These are phyloP conservation scores for Netelia melanura DNA, from an alignment of 2,888 invertebrate genomes.

Conservation along the genomic window DNA sequence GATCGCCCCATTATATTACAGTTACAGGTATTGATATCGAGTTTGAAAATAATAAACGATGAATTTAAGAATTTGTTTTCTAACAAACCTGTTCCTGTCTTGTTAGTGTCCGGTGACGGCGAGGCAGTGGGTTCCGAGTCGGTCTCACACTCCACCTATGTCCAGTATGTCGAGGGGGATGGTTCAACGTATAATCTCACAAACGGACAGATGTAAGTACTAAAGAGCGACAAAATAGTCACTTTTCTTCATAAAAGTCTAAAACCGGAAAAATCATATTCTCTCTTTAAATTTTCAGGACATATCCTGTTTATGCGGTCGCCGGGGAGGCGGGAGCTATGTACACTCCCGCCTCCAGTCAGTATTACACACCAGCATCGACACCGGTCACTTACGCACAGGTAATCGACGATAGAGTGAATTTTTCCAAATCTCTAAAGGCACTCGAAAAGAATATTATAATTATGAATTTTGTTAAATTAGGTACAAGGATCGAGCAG, in stretches of 20 bases:
- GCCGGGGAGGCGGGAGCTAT: constrained; percentile 88
- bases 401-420: constrained; percentile 80
- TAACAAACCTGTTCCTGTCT: not conserved
- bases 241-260: not conserved
- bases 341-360: constrained; percentile 89
- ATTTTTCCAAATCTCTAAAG: not conserved
- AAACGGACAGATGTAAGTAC: constrained; percentile 88
- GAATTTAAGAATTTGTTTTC: not conserved
- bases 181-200: constrained; percentile 87
- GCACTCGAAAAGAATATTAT: not conserved
- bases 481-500: constrained; percentile 83
- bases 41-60: not conserved
- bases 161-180: constrained; percentile 88
- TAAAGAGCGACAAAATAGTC: not conserved
- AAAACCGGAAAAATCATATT: not conserved
- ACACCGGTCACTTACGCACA: constrained; percentile 89
- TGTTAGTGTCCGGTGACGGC: constrained; percentile 85
- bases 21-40: constrained; percentile 87
- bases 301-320: constrained; percentile 92
- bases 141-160: constrained; percentile 87
- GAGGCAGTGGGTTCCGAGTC: constrained; percentile 86
- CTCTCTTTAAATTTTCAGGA: constrained; percentile 84
- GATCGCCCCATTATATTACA: constrained; percentile 89
- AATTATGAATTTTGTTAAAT: constrained; percentile 5
- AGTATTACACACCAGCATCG: constrained; percentile 89